Conservation (phyloP, 2,797 vertebrate species). For the Rhincodon typus region DNA sequence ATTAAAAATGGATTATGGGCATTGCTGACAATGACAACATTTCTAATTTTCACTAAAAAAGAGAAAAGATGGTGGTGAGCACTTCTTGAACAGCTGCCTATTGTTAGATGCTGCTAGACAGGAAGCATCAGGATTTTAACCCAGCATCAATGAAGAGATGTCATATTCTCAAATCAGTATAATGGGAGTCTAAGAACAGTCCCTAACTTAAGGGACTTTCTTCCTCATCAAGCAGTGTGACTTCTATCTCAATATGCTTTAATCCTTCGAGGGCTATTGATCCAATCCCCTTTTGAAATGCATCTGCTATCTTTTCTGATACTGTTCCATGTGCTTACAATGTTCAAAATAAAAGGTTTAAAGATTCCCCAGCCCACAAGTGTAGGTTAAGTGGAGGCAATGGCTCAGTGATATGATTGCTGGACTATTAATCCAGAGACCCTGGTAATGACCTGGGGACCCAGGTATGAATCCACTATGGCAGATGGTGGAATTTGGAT, state of each 20-base stretch:
- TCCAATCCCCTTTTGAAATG: background rate
- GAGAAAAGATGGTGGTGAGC: background rate
- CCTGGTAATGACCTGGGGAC: too few relatives aligned
- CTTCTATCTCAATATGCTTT: background rate
- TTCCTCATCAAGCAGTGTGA: background rate
- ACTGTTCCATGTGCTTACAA: background rate
- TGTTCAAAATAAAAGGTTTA: background rate
- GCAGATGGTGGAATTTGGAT: too few relatives aligned
- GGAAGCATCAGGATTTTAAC: background rate
- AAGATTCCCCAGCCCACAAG: background rate
- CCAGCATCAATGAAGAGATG: background rate
- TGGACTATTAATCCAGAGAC: too few relatives aligned
- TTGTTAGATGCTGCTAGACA: too few relatives aligned
- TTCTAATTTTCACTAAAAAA: too few relatives aligned
- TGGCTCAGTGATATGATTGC: too few relatives aligned
- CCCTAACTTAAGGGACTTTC: background rate
- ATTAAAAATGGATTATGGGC: too few relatives aligned
- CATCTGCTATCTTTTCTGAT: background rate
- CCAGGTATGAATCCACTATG: too few relatives aligned
- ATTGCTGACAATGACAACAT: too few relatives aligned
- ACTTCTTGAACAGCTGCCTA: background rate
- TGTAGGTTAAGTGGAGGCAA: too few relatives aligned
- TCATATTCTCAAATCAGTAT: background rate
- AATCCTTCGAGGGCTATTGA: background rate
- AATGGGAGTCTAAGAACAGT: too few relatives aligned